These are phyloP conservation scores for Myotis pilosus DNA, from an alignment of 2,797 vertebrate species.

Conservation along the genomic window DNA sequence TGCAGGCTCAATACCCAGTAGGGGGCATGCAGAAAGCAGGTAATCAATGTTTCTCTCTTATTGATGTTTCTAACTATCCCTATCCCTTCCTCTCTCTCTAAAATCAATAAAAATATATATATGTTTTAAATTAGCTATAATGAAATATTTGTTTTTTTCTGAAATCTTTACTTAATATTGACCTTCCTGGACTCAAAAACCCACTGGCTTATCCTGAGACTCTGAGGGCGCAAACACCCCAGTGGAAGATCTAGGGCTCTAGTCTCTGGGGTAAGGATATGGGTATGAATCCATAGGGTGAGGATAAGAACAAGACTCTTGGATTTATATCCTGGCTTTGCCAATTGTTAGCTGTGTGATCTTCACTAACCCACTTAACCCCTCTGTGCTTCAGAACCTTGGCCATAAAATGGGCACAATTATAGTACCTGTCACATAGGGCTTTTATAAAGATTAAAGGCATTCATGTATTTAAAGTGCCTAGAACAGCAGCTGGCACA, in stretches of 20 bases:
- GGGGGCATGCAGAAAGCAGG: too few species aligned
- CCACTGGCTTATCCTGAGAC: not conserved
- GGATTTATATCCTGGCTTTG: not conserved
- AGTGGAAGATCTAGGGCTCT: not conserved
- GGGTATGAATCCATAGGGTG: not conserved
- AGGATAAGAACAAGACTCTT: not conserved
- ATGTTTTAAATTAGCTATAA: not conserved
- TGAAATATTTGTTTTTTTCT: not conserved
- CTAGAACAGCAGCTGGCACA: not conserved
- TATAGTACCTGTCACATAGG: not conserved
- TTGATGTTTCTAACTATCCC: too few species aligned
- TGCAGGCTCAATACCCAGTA: too few species aligned
- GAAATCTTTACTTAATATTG: slow-evolving; percentile 3
- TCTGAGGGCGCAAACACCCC: not conserved
- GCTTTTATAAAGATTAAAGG: not conserved
- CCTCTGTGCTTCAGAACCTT: slow-evolving; percentile 8
- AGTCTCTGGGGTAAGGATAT: not conserved
- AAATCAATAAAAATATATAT: too few species aligned
- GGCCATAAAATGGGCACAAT: not conserved
- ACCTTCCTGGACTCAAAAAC: not conserved
- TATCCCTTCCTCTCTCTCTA: too few species aligned
- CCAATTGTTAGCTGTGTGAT: not conserved
- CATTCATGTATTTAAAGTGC: not conserved
- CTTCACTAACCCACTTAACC: not conserved
- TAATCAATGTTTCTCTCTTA: too few species aligned